Evolutionary conservation across 2,113 vertebrate species (phyloP).

Genomic region (Rhea americana): DNA sequence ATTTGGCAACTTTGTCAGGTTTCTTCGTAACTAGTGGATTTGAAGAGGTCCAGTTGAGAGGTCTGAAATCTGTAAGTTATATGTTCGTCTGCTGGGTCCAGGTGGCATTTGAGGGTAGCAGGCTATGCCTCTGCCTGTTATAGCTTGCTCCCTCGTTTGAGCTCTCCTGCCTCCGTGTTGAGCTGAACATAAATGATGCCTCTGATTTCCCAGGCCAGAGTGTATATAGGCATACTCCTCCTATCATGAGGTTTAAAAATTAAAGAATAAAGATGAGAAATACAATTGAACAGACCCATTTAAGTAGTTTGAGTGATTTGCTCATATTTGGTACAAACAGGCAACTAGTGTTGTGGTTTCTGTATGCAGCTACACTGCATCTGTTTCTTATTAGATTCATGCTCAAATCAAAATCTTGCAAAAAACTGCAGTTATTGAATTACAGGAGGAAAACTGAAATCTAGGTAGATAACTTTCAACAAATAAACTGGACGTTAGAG

Average conservation of each 20-base stretch:
- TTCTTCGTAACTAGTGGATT: background rate
- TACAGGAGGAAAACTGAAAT: background rate
- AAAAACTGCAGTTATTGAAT: background rate
- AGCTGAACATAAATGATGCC: background rate
- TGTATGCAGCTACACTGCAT: background rate
- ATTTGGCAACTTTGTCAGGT: background rate
- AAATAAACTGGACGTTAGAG: fast-evolving
- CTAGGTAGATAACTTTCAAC: background rate
- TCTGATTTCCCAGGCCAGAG: background rate
- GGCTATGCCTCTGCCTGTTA: background rate
- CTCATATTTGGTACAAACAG: background rate
- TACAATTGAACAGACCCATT: background rate
- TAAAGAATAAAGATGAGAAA: background rate
- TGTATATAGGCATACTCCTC: background rate
- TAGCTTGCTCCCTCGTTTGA: background rate
- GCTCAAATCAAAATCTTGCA: background rate
- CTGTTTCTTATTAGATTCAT: background rate
- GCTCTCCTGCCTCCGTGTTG: background rate
- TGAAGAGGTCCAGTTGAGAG: background rate
- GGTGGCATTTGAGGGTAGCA: background rate
- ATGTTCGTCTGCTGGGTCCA: fast-evolving
- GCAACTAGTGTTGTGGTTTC: fast-evolving
- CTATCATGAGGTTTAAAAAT: background rate
- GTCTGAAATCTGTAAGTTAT: background rate
- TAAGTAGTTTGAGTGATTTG: background rate